phyloP scores from a whole-genome alignment of 1,140 invertebrate species.

The Liolophura sinensis region DNA sequence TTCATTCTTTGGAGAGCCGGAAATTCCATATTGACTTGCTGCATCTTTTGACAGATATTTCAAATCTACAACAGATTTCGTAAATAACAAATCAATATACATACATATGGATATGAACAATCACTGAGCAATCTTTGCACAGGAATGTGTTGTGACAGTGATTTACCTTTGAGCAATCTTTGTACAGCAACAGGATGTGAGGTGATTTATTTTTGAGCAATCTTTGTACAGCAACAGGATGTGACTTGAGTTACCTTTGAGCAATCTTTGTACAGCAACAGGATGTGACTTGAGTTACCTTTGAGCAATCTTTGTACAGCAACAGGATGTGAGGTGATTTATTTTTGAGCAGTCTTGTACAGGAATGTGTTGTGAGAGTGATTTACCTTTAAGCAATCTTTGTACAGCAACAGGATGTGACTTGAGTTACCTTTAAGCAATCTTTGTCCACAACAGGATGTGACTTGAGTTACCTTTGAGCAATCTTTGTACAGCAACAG shows the following conservation, averaged over 20 bases:
- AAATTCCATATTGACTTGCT: slow-evolving; percentile 34
- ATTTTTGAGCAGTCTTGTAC: too few species aligned
- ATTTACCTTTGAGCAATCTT: slow-evolving; percentile 28
- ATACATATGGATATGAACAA: too few species aligned
- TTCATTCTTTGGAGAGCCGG: slow-evolving; percentile 33
- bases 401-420: too few species aligned
- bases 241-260: slow-evolving; percentile 8
- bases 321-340: too few species aligned
- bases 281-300: background rate
- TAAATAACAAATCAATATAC: slow-evolving; percentile 4
- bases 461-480: too few species aligned
- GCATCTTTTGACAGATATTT: slow-evolving; percentile 26
- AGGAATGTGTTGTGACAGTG: too few species aligned
- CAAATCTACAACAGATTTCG: slow-evolving; percentile 31
- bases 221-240: background rate
- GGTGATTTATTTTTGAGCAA: background rate
- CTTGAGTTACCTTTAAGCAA: too few species aligned
- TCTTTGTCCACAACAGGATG: too few species aligned
- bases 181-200: slow-evolving; percentile 19
- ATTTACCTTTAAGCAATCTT: too few species aligned
- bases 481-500: too few species aligned
- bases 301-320: too few species aligned
- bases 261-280: slow-evolving; percentile 5
- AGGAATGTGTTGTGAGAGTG: too few species aligned
- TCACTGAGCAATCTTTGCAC: background rate